A percentile compares a stretch with the other conserved stretches of the same genome.
These are phyloP conservation scores for Luidia sarsii DNA, from an alignment of 53 echinoderm and acorn worm genomes.

Conservation along the genomic window DNA sequence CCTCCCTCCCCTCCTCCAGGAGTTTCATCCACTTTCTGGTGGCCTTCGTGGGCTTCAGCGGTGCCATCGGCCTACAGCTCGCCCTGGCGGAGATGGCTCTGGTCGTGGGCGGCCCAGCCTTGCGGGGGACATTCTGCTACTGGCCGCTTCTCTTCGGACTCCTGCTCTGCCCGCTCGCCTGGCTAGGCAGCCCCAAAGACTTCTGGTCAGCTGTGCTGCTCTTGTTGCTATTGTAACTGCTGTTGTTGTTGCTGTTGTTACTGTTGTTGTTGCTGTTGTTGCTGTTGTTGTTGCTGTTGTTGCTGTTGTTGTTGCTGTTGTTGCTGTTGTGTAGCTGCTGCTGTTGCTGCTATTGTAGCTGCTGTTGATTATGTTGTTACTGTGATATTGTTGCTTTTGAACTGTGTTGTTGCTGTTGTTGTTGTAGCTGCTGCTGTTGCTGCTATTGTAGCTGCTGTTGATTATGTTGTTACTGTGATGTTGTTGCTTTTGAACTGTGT, in stretches of 20 bases:
- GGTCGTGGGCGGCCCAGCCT: constrained; percentile 34
- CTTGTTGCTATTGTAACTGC: not conserved
- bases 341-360: too few species aligned
- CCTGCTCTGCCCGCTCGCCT: constrained; percentile 38
- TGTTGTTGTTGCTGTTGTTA: not conserved
- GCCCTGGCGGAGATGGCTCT: constrained; percentile 49
- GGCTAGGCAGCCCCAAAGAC: constrained; percentile 52
- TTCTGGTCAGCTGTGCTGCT: constrained; percentile 27
- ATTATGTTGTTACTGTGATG: too few species aligned
- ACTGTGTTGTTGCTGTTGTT: too few species aligned
- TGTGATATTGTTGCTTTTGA: too few species aligned
- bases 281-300: too few species aligned
- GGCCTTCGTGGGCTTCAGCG: not conserved
- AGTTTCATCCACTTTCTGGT: not conserved
- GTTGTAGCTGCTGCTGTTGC: too few species aligned
- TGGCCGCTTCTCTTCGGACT: constrained; percentile 40
- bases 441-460: too few species aligned
- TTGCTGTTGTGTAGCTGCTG: too few species aligned
- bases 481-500: too few species aligned
- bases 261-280: too few species aligned
- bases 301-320: not conserved
- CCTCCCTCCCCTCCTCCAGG: too few species aligned
- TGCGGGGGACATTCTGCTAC: constrained; percentile 51
- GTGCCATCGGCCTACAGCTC: not conserved
- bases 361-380: too few species aligned